phyloP scores from a whole-genome alignment of 2,113 vertebrate species.

The Rhabdornis inornatus region DNA sequence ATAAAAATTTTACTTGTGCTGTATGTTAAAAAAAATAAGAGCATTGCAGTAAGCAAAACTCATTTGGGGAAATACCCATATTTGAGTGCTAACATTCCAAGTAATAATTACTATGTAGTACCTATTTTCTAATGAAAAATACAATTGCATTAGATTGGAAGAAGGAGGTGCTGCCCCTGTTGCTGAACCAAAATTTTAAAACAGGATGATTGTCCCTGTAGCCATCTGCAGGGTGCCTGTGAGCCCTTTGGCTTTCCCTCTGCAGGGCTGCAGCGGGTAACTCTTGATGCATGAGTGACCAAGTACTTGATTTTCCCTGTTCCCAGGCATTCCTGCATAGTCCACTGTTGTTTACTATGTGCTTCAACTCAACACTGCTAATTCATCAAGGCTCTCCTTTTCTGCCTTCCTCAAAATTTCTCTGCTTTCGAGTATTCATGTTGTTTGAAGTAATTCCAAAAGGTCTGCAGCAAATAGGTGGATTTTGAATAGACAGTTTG shows the following conservation, averaged over 20 bases:
- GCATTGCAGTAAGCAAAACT: not conserved
- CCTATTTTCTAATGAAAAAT: not conserved
- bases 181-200: not conserved
- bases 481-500: not conserved
- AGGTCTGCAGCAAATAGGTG: not conserved
- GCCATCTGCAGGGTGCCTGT: not conserved
- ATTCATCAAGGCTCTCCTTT: not conserved
- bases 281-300: rapidly evolving
- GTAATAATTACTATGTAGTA: not conserved
- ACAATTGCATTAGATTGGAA: not conserved
- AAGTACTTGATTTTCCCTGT: not conserved
- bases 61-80: not conserved
- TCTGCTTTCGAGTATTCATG: not conserved
- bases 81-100: not conserved
- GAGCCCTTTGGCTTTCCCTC: not conserved
- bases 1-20: not conserved
- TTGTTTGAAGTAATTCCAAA: not conserved
- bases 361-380: not conserved
- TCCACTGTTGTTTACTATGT: not conserved
- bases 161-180: not conserved
- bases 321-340: not conserved
- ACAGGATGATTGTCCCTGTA: not conserved
- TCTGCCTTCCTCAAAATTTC: not conserved
- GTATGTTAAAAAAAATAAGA: not conserved
- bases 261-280: not conserved